Percentiles rank a stretch among this genome's conserved stretches.
Conservation (phyloP, 2,797 vertebrate species). For the Ctenochaetus hawaiiensis region DNA sequence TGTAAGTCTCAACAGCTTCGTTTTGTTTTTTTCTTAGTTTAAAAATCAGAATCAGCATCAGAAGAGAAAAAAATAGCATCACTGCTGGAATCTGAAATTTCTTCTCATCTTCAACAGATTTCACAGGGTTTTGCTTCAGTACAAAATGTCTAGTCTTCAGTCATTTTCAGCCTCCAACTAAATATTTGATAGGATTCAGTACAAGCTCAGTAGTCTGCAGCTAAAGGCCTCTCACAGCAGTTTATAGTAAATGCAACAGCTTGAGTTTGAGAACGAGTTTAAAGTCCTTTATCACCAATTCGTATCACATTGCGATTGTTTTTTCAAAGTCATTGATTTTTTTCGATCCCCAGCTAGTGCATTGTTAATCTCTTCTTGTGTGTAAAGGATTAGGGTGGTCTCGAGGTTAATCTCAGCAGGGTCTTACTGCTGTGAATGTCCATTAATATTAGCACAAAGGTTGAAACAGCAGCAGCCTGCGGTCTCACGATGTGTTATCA, state of each 20-base stretch:
- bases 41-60: not conserved
- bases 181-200: conserved; percentile 20
- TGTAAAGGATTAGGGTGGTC: conserved; percentile 59
- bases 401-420: conserved; percentile 64
- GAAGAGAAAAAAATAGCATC: not conserved
- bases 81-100: not conserved
- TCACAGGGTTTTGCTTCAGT: not conserved
- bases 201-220: not conserved
- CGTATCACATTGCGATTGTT: conserved; percentile 1
- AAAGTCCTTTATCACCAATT: conserved; percentile 1
- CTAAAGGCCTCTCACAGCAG: conserved; percentile 14
- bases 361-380: conserved; percentile 64
- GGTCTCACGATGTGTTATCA: conserved; percentile 64
- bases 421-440: conserved; percentile 46
- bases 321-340: conserved; percentile 55
- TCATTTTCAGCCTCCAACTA: conserved; percentile 10
- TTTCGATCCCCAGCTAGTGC: conserved; percentile 12
- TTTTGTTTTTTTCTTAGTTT: not conserved
- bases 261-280: not conserved
- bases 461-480: conserved; percentile 32
- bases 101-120: not conserved
- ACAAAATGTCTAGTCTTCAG: conserved; percentile 6
- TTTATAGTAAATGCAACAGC: conserved; percentile 16
- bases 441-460: conserved; percentile 66
- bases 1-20: no score